These are phyloP conservation scores for Halictus quadricinctus DNA, from an alignment of 2,888 invertebrate genomes.

Conservation along the genomic window DNA sequence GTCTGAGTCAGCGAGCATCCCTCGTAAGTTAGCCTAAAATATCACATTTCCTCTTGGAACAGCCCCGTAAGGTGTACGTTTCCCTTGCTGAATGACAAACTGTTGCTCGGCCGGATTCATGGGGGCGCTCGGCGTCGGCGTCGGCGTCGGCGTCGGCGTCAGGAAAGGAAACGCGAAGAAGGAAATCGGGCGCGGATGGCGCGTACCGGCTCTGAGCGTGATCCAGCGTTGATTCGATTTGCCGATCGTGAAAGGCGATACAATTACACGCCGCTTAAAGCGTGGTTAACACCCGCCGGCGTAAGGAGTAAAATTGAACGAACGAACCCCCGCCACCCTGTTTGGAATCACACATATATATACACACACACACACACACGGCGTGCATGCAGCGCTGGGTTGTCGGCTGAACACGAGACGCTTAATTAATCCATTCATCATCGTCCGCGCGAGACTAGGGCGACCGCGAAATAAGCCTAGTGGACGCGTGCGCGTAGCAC, in stretches of 20 bases:
- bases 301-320: conserved; percentile 35
- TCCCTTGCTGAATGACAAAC: background rate
- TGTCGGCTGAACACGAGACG: conserved; percentile 59
- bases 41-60: background rate
- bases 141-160: background rate
- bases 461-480: conserved; percentile 66
- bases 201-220: conserved; percentile 19
- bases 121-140: background rate
- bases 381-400: conserved; percentile 3
- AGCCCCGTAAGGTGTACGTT: background rate
- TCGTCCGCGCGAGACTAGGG: conserved; percentile 51
- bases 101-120: background rate
- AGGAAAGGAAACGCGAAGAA: conserved; percentile 8
- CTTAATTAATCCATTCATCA: conserved; percentile 71
- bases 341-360: background rate
- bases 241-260: conserved; percentile 41
- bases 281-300: conserved; percentile 21
- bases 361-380: background rate
- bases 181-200: background rate
- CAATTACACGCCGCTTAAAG: conserved; percentile 41
- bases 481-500: conserved; percentile 25
- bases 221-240: conserved; percentile 45
- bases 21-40: background rate
- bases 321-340: conserved; percentile 9
- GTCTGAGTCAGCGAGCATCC: background rate